Evolutionary conservation across 2,113 vertebrate species (phyloP).

Genomic region (Tiliqua scincoides): DNA sequence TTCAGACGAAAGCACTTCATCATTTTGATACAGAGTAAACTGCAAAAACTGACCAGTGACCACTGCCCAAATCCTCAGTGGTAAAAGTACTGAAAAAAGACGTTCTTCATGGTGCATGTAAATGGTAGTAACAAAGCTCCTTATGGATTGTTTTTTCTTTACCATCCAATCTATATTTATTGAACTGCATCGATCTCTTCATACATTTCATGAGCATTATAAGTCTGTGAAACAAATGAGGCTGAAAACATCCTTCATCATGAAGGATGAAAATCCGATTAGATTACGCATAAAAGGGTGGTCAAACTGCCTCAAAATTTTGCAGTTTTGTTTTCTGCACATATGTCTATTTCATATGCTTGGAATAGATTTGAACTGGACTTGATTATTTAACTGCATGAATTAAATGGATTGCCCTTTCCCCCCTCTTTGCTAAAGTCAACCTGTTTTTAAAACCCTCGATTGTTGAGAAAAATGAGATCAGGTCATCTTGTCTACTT

Average conservation of each 20-base stretch:
- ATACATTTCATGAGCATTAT: constrained; percentile 14
- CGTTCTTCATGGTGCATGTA: constrained; percentile 4
- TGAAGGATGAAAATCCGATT: background rate
- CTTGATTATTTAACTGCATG: background rate
- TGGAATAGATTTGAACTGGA: background rate
- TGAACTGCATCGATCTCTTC: constrained; percentile 28
- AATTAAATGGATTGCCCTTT: background rate
- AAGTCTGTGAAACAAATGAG: constrained; percentile 31
- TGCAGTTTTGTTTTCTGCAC: constrained; percentile 19
- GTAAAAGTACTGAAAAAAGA: constrained; percentile 17
- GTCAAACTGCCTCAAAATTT: constrained; percentile 1
- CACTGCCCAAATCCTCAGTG: background rate
- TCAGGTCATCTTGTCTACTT: background rate
- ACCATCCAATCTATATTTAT: constrained; percentile 39
- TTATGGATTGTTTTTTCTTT: background rate
- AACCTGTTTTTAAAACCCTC: background rate
- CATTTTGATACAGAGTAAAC: background rate
- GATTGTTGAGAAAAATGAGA: background rate
- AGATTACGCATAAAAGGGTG: background rate
- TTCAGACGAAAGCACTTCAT: too few species aligned
- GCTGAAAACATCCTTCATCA: too few species aligned
- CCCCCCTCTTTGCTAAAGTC: background rate
- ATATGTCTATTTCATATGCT: background rate
- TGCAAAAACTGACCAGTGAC: background rate
- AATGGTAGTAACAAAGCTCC: constrained; percentile 39